Evolutionary conservation across 2,888 invertebrate species (phyloP), one percentile per base, ranked within the genome.

Genomic region (Nemotelus pantherinus): DNA sequence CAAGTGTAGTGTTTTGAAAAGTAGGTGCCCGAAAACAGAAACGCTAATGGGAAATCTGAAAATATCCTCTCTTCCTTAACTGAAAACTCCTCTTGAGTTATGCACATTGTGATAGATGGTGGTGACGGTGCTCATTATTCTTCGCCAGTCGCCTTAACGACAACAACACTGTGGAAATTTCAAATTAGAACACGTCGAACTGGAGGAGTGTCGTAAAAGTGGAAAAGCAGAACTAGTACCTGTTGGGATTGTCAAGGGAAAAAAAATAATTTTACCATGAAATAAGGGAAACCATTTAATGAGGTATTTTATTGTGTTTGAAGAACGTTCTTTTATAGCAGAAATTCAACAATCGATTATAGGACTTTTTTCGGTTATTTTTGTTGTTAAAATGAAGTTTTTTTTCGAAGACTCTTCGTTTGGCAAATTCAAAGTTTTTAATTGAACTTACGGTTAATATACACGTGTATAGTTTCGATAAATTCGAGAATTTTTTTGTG

Each of bases 221-320:
- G 6, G 7, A 6, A 6, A 10, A 53, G 6, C 10, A 53, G 53
- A 10, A 53, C 53, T 6, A 53, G 7, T 10, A 53, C 10, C 6
- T 6, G 7, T 9, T 9, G 53, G 53, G 10, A 53, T 6, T 53
- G 53, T 6, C 53, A 10, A 53, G 10, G 53, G 7, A 1, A 1
- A 53, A 50, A 53, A 53, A 53, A 7, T 53, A 1, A 53, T 25
- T 25, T 25, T 25, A 10, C 53, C 53, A 53, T 10, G 10, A 53
- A 53, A 53, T 53, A 53, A 53, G 53, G 53, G 53, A 53, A 53
- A 53, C 53, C 53, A 53, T 53, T 53, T 53, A 53, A 53, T 53
- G 53, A 53, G 53, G 7, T 53, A 7, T 53, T 53, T 53, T 53
- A 53, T 53, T 53, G 53, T 53, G 53, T 53, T 53, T 53, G 53